phyloP scores from a whole-genome alignment of 2,113 vertebrate species.

The Dryoscopus gambensis region DNA sequence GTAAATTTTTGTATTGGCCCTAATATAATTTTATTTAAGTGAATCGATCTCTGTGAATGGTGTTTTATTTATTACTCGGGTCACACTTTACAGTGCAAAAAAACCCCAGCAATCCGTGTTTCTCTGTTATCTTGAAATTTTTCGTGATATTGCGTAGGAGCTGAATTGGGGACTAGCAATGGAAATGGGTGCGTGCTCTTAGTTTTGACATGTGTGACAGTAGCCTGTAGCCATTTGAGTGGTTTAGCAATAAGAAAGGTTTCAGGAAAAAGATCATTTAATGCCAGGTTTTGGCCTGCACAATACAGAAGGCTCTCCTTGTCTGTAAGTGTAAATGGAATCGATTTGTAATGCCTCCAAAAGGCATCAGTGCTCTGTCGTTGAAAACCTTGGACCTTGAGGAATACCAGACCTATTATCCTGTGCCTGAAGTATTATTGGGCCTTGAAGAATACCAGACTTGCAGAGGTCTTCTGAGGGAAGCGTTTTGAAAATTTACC shows the following conservation, averaged over 20 bases:
- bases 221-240: not conserved
- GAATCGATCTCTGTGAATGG: not conserved
- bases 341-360: not conserved
- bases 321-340: not conserved
- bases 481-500: not conserved
- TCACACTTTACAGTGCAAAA: not conserved
- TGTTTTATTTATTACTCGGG: not conserved
- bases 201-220: constrained; percentile 27
- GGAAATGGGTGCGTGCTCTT: not conserved
- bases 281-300: not conserved
- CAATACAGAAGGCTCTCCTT: not conserved
- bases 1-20: not conserved
- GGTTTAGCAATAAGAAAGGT: not conserved
- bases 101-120: not conserved
- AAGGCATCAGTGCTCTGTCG: not conserved
- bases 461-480: not conserved
- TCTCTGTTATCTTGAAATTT: not conserved
- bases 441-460: constrained; percentile 6
- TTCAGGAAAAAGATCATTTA: not conserved
- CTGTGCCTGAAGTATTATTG: not conserved
- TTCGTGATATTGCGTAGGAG: not conserved
- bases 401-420: constrained; percentile 24
- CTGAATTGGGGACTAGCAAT: not conserved
- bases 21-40: not conserved
- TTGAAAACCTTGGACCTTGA: constrained; percentile 16